Evolutionary conservation across 2,797 vertebrate species (phyloP), one percentile per base, ranked within the genome.

Genomic region (Microcaecilia unicolor): DNA sequence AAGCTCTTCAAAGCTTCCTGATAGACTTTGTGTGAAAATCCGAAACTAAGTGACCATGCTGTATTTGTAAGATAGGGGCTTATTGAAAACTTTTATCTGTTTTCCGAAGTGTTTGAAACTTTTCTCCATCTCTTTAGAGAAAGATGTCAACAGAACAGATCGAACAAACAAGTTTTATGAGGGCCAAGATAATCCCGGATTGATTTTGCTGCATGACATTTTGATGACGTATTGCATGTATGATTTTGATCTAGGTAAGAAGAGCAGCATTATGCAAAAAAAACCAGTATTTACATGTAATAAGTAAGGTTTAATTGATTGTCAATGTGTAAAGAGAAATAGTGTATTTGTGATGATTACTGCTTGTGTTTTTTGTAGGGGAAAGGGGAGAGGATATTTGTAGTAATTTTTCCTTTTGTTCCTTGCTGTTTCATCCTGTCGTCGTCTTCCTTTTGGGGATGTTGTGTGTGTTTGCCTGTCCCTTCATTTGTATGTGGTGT

Each of bases 171-270:
- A 86, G 21, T 98, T 97, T 82, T 97, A 94, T 6, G 93, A 97
- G 80, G 95, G 92, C 1, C 77, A 89, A 28, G 87, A 96, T 68
- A 97, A 97, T 73, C 92, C 95, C 3, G 88, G 91, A 34, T 62
- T 97, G 66, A 90, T 90, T 18, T 80, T 96, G 39, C 90, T 98
- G 41, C 90, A 98, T 19, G 93, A 97, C 72, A 94, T 97, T 81
- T 81, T 98, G 67, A 97, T 98, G 95, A 96, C 93, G 8, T 97
- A 96, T 64, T 93, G 93, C 82, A 97, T 97, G 93, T 95, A 87
- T 38, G 90, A 97, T 76, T 98, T 97, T 35, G 94, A 97, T 68
- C 83, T 98, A 38, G 93, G 92, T 92, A 82, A 92, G 91, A 76
- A n/a, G n/a, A n/a, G n/a, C n/a, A n/a, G n/a, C n/a, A n/a, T n/a